Evolutionary conservation across 2,888 invertebrate species (phyloP).

Genomic region (Hirtodrosophila confusa): DNA sequence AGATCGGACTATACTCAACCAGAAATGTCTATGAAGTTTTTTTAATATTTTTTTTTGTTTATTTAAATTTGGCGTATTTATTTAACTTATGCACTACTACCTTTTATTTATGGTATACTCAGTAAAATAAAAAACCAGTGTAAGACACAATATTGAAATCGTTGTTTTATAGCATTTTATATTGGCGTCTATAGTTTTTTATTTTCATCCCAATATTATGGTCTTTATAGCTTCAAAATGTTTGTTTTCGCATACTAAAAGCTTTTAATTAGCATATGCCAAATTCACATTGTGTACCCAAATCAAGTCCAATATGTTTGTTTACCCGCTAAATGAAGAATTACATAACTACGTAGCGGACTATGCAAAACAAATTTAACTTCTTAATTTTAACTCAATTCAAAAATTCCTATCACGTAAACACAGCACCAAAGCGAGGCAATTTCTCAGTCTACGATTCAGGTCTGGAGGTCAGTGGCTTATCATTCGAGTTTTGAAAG

Average conservation of each 20-base stretch:
- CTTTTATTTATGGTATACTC: too few relatives aligned
- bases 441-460: constrained; percentile 11
- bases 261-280: constrained; percentile 25
- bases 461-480: constrained; percentile 70
- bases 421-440: constrained; percentile 23
- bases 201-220: too few relatives aligned
- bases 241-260: constrained; percentile 9
- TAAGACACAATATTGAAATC: too few relatives aligned
- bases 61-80: too few relatives aligned
- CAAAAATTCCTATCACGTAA: constrained; percentile 46
- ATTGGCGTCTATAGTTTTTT: too few relatives aligned
- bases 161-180: too few relatives aligned
- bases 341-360: constrained; percentile 31
- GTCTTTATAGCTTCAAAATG: neutral
- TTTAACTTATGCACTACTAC: too few relatives aligned
- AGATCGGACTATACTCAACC: too few relatives aligned
- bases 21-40: too few relatives aligned
- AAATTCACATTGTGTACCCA: constrained; percentile 12
- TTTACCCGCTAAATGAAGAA: neutral
- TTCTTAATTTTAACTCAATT: constrained; percentile 37
- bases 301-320: neutral
- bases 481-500: constrained; percentile 53
- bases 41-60: too few relatives aligned
- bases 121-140: too few relatives aligned
- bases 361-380: constrained; percentile 18